A percentile compares a stretch with the other conserved stretches of the same genome.
These are phyloP conservation scores for Orestias chungarensis DNA, from an alignment of 2,797 vertebrate genomes.

Conservation along the genomic window DNA sequence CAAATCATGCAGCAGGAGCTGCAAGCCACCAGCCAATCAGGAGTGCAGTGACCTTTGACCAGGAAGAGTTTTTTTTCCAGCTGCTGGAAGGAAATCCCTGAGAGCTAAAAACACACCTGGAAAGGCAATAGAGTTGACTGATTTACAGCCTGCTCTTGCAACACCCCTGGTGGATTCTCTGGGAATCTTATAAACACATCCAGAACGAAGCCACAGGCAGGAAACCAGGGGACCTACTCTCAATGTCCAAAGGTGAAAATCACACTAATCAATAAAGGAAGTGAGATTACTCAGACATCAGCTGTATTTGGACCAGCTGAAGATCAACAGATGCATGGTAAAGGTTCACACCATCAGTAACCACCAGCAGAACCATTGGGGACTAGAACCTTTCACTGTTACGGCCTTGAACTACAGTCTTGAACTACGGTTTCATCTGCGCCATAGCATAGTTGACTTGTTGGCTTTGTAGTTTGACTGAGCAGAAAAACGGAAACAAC, in stretches of 20 bases:
- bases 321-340: neutral
- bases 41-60: neutral
- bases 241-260: neutral
- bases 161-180: neutral
- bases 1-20: neutral
- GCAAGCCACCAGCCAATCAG: neutral
- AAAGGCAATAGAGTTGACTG: neutral
- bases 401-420: neutral
- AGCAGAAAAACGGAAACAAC: neutral
- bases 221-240: slow-evolving; percentile 3
- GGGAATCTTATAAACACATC: neutral
- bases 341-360: neutral
- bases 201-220: neutral
- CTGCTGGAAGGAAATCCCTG: neutral
- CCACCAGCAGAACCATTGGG: neutral
- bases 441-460: neutral
- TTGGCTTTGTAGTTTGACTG: neutral
- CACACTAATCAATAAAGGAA: neutral
- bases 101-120: neutral
- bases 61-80: neutral
- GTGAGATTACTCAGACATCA: neutral
- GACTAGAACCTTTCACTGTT: neutral
- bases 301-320: neutral
- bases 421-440: neutral
- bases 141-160: neutral